Conservation (phyloP, 2,888 invertebrate species). For the Deroplatys truncata region DNA sequence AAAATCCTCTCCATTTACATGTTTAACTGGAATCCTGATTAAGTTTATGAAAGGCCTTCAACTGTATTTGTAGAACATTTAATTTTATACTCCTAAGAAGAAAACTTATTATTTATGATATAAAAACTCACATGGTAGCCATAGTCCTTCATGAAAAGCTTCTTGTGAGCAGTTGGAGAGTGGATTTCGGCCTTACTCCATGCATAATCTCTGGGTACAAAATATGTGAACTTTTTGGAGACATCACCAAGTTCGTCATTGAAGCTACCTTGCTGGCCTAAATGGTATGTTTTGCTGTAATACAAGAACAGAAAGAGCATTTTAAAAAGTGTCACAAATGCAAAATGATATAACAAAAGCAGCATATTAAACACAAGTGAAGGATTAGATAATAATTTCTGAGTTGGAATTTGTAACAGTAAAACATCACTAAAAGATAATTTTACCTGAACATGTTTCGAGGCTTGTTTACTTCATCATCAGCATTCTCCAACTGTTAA, state of each 20-base stretch:
- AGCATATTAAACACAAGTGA: not conserved
- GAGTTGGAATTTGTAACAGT: no score
- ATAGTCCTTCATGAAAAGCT: constrained; percentile 75
- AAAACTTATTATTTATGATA: not conserved
- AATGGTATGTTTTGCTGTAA: constrained; percentile 69
- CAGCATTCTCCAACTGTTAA: no score
- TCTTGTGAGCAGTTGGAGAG: constrained; percentile 78
- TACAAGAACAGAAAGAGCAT: constrained; percentile 17
- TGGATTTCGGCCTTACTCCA: constrained; percentile 75
- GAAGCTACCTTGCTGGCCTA: constrained; percentile 72
- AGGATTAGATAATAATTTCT: no score
- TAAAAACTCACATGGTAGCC: constrained; percentile 66
- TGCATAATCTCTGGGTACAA: constrained; percentile 85
- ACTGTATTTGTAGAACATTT: no score
- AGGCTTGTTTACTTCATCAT: no score
- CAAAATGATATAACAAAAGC: not conserved
- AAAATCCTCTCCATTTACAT: no score
- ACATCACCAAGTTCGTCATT: constrained; percentile 73
- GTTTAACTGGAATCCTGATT: no score
- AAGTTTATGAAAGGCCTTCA: no score
- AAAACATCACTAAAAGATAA: no score
- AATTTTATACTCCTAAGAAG: no score
- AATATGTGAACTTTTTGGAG: constrained; percentile 80
- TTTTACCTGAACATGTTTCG: no score
- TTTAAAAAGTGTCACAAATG: constrained; percentile 22